Percentiles rank a stretch among this genome's conserved stretches.
phyloP scores from a whole-genome alignment of 2,797 vertebrate species.

The Hyperoplus immaculatus region DNA sequence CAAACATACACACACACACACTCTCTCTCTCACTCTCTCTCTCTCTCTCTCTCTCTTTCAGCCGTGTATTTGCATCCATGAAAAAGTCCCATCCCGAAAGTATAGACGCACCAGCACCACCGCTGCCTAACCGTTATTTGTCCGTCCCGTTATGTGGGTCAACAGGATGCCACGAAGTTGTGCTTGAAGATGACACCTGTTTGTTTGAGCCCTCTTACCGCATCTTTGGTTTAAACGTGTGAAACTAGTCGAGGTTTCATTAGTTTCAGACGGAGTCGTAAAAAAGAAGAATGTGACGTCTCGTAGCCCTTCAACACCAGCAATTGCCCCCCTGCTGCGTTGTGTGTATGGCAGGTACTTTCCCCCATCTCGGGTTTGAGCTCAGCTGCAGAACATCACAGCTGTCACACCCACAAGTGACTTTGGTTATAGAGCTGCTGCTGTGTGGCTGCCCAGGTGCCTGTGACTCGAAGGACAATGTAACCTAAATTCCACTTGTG shows the following conservation, averaged over 20 bases:
- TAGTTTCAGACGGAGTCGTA: neutral
- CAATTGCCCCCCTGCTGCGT: neutral
- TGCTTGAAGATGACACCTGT: constrained; percentile 62
- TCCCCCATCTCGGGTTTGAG: constrained; percentile 20
- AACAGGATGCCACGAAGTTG: constrained; percentile 55
- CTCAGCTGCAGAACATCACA: constrained; percentile 71
- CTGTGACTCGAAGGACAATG: constrained; percentile 50
- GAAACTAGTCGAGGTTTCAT: neutral
- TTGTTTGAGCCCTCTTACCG: constrained; percentile 25
- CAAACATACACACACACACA: neutral
- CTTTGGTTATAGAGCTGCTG: constrained; percentile 34
- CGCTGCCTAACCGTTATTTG: neutral
- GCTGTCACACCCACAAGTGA: constrained; percentile 70
- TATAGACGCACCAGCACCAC: constrained; percentile 11
- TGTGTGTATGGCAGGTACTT: constrained; percentile 18
- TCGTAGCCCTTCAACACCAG: constrained; percentile 4
- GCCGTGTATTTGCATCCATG: neutral
- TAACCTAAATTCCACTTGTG: constrained; percentile 64
- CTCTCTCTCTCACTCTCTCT: neutral
- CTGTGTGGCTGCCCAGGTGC: constrained; percentile 69
- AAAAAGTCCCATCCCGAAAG: constrained; percentile 20
- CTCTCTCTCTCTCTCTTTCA: neutral
- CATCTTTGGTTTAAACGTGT: constrained; percentile 1
- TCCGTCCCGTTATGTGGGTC: constrained; percentile 46
- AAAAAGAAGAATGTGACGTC: neutral